Base-by-base conservation (phyloP, 2,113 vertebrate species). In the Thermophis baileyi region DNA sequence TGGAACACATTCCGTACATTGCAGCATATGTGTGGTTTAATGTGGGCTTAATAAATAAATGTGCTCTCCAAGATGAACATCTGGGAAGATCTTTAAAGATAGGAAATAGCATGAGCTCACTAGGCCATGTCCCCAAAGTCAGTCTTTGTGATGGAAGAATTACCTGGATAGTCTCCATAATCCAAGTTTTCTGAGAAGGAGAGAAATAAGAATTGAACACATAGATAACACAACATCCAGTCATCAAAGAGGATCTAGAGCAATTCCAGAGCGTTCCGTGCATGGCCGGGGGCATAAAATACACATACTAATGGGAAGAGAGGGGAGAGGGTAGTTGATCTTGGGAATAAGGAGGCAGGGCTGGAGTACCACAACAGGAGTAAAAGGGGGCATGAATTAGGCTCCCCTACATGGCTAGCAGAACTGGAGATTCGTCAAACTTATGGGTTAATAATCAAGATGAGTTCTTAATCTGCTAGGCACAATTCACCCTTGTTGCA, bases 81-180 rank as follows among this genome's bases (percentile, higher is more conserved):
- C 14, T 86, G 51, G 12, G 54, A 51, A 86, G 85, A 4, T 18
- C 49, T 51, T 92, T 50, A 44, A 74, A 74, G 4, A 92, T 0
- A 74, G 54, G 47, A 86, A 91, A 85, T 7, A 46, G 2, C 12
- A 85, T 49, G 51, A 50, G 51, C 9, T 89, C 30, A 27, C 2
- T 12, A 25, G 35, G 35, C 7, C 35, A 3, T 30, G 20, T 20
- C 53, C 16, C 35, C 9, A 27, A 35, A 11, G 4, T 24, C 10
- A 30, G 11, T 88, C 8, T n/a, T 12, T 22, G 16, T 4, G 35
- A 51, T 0, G 47, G 49, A 49, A 50, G 12, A 35, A 44, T 94
- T 94, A 94, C 93, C 93, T 94, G 89, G 2, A 30, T 90, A 81
- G 51, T 94, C 93, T 47, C 89, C 93, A 51, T 92, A 92, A 92